Percentiles rank a stretch among this genome's conserved stretches.
These are phyloP conservation scores for Trinectes maculatus DNA, from an alignment of 2,113 vertebrate species.

Conservation along the genomic window DNA sequence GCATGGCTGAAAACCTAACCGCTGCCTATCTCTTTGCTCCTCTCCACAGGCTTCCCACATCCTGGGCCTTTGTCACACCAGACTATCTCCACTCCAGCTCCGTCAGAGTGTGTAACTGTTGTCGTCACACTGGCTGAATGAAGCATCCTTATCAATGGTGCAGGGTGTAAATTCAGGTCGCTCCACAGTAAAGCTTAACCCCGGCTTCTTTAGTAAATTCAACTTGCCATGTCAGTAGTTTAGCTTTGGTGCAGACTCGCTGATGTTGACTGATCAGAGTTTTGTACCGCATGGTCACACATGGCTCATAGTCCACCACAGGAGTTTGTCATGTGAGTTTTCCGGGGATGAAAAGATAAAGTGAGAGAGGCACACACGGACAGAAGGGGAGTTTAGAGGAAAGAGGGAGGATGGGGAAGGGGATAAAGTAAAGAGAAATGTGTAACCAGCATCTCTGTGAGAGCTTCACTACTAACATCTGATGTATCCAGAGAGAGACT, in stretches of 20 bases:
- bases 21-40: not conserved
- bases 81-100: not conserved
- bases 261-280: slow-evolving; percentile 55
- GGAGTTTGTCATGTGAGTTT: slow-evolving; percentile 48
- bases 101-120: not conserved
- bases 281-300: slow-evolving; percentile 60
- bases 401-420: slow-evolving; percentile 6
- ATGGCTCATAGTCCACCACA: slow-evolving; percentile 37
- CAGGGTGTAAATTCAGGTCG: not conserved
- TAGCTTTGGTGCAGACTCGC: slow-evolving; percentile 31
- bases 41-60: not conserved
- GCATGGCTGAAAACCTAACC: not conserved
- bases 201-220: too few species aligned
- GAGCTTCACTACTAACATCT: slow-evolving; percentile 51
- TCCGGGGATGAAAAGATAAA: slow-evolving; percentile 57
- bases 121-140: not conserved
- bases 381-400: too few species aligned
- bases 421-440: slow-evolving; percentile 39
- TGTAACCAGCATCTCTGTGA: slow-evolving; percentile 57
- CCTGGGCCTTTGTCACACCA: not conserved
- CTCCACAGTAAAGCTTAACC: too few species aligned
- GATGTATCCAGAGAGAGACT: not conserved
- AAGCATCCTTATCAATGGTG: not conserved
- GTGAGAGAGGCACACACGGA: slow-evolving; percentile 39
- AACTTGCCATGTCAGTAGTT: slow-evolving; percentile 1